A percentile compares a stretch with the other conserved stretches of the same genome.
These are phyloP conservation scores for Galleria mellonella DNA, from an alignment of 1,140 invertebrate species.

Conservation along the genomic window DNA sequence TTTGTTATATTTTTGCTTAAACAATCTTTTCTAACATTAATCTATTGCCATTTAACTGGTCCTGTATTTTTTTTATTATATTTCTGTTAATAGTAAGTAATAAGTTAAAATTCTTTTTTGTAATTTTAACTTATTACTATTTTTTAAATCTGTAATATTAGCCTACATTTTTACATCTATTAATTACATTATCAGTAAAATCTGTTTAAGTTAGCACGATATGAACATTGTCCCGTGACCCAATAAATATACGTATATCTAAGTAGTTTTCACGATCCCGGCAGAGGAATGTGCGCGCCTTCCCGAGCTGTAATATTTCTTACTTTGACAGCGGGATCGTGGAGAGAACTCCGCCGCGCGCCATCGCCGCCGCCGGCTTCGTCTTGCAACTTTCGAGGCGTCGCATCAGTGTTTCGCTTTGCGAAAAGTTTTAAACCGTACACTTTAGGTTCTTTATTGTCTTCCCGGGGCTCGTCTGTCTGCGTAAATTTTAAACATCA, in stretches of 20 bases:
- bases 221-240: no score
- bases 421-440: slow-evolving; percentile 61
- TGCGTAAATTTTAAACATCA: slow-evolving; percentile 49
- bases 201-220: no score
- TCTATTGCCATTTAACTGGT: no score
- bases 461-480: slow-evolving; percentile 43
- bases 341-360: slow-evolving; percentile 16
- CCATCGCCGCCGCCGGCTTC: slow-evolving; percentile 30
- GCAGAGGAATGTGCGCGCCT: slow-evolving; percentile 12
- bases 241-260: slow-evolving; percentile 6
- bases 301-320: slow-evolving; percentile 50
- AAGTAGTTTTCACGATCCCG: slow-evolving; percentile 13
- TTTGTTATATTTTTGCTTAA: no score
- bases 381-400: slow-evolving; percentile 53
- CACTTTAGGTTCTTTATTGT: slow-evolving; percentile 65
- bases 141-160: no score
- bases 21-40: no score
- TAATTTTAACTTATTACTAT: no score
- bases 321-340: slow-evolving; percentile 52
- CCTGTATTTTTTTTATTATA: no score
- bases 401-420: slow-evolving; percentile 48
- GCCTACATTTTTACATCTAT: no score
- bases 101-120: no score
- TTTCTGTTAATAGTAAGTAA: no score
- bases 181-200: no score